These are phyloP conservation scores for Latrodectus elegans DNA, from an alignment of 2,888 invertebrate genomes.

Conservation along the genomic window DNA sequence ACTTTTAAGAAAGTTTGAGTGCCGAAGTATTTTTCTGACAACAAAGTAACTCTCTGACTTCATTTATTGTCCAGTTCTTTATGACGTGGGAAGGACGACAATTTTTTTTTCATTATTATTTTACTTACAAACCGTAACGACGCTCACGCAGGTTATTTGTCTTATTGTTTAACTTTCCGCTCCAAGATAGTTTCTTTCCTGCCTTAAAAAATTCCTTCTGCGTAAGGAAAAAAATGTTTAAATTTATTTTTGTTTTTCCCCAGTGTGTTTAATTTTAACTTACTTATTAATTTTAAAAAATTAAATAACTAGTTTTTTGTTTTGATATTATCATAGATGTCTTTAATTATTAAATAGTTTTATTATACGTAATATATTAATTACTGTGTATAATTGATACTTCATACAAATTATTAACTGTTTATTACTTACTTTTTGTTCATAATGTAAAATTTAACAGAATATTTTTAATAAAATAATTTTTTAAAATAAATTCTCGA, in stretches of 20 bases:
- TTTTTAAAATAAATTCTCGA: too few relatives aligned
- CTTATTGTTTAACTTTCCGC: constrained; percentile 59
- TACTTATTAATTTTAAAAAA: too few relatives aligned
- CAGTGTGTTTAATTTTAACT: too few relatives aligned
- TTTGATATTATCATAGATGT: too few relatives aligned
- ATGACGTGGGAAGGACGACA: constrained; percentile 23
- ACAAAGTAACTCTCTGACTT: constrained; percentile 43
- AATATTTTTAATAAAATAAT: too few relatives aligned
- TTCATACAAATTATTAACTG: too few relatives aligned
- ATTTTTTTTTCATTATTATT: constrained; percentile 45
- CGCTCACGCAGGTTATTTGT: constrained; percentile 46
- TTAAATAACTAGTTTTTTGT: too few relatives aligned
- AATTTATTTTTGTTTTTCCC: not conserved
- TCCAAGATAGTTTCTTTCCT: not conserved
- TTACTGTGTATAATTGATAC: too few relatives aligned
- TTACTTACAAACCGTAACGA: constrained; percentile 49
- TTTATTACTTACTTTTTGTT: too few relatives aligned
- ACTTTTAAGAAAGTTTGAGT: constrained; percentile 61
- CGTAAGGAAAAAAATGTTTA: not conserved
- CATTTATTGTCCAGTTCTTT: constrained; percentile 50
- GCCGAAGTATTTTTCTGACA: constrained; percentile 59
- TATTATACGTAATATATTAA: too few relatives aligned
- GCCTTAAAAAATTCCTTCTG: not conserved
- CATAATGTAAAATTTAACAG: too few relatives aligned
- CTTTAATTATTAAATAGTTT: too few relatives aligned